Conservation (phyloP, 2,888 invertebrate genomes). For the Acanthopleura granulata region DNA sequence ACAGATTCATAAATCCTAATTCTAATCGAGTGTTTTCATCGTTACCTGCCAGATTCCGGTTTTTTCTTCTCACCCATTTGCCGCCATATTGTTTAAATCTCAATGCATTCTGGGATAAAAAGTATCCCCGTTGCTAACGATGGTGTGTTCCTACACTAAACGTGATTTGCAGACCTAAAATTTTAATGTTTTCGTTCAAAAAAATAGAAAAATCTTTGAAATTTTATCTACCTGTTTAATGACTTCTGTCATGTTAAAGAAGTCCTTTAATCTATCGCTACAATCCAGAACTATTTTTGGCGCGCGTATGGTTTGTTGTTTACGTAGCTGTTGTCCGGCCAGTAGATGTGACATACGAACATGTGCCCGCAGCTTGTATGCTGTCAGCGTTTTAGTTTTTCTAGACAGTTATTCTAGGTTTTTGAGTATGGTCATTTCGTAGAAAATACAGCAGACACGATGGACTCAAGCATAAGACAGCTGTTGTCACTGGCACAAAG, state of each 20-base stretch:
- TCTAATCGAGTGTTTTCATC: no score
- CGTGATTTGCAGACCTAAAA: no score
- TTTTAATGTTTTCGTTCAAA: no score
- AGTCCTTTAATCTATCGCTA: no score
- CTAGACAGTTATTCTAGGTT: neutral
- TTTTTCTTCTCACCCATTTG: neutral
- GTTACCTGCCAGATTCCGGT: no score
- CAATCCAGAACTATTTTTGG: no score
- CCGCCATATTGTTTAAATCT: conserved; percentile 17
- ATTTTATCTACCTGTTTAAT: no score
- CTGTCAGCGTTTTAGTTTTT: neutral
- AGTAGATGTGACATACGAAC: neutral
- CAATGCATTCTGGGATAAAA: conserved; percentile 10
- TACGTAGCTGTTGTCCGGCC: neutral
- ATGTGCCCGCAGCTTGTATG: neutral
- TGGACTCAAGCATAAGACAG: conserved; percentile 52
- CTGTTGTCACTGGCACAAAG: conserved; percentile 44
- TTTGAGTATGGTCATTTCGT: neutral
- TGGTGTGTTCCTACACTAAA: neutral
- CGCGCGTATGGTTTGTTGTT: neutral
- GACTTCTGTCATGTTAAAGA: no score
- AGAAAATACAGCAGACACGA: conserved; percentile 17
- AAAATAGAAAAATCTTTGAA: no score
- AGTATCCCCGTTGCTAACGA: neutral
- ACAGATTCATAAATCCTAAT: no score